Percentiles rank a stretch among this genome's conserved stretches.
phyloP scores from a whole-genome alignment of 2,797 vertebrate species.

The Sitta carolinensis region DNA sequence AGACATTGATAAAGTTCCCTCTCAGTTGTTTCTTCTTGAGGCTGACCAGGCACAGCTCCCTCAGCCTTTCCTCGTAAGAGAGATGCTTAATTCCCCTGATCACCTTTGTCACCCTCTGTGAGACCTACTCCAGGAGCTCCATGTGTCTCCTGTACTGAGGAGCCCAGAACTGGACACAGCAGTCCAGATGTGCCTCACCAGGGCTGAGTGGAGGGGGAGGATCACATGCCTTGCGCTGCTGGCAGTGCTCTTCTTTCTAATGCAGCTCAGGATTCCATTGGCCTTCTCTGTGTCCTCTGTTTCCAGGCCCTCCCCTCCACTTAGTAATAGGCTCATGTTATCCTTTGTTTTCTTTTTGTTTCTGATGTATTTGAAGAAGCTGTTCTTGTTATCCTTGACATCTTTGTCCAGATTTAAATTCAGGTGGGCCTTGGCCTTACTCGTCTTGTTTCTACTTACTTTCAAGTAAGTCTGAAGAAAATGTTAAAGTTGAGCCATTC shows the following conservation, averaged over 20 bases:
- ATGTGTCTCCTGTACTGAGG: not conserved
- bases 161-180: not conserved
- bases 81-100: not conserved
- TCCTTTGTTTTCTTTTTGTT: not conserved
- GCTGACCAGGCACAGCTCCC: not conserved
- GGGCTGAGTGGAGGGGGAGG: not conserved
- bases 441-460: not conserved
- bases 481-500: not conserved
- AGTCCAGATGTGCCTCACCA: not conserved
- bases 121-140: not conserved
- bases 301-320: not conserved
- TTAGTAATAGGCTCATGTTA: not conserved
- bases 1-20: not conserved
- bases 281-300: not conserved
- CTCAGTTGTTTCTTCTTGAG: fast-evolving
- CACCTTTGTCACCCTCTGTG: not conserved
- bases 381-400: not conserved
- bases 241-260: not conserved
- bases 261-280: not conserved
- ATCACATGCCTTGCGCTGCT: not conserved
- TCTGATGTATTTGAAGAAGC: not conserved
- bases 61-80: not conserved
- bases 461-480: not conserved
- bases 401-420: not conserved
- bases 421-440: not conserved